A percentile compares a stretch with the other conserved stretches of the same genome.
phyloP scores from a whole-genome alignment of 2,888 invertebrate species.

The Balanococcus diminutus region DNA sequence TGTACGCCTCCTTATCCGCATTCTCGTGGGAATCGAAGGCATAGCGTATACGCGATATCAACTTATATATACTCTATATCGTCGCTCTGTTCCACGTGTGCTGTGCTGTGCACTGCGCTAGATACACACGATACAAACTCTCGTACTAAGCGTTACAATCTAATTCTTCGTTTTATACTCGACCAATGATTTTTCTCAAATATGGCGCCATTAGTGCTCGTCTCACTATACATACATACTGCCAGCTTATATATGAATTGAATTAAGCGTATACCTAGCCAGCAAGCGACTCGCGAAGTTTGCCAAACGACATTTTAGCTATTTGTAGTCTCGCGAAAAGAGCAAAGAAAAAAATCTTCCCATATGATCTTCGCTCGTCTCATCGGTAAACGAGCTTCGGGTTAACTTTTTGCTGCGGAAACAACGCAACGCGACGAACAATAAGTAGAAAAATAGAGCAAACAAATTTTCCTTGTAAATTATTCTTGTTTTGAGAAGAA shows the following conservation, averaged over 20 bases:
- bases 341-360: neutral
- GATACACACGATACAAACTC: neutral
- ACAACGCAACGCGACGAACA: neutral
- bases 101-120: neutral
- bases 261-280: too few species aligned
- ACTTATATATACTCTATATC: neutral
- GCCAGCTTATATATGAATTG: neutral
- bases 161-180: neutral
- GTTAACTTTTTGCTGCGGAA: neutral
- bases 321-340: neutral
- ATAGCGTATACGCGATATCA: neutral
- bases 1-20: neutral
- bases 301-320: neutral
- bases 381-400: neutral
- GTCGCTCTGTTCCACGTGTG: neutral
- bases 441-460: neutral
- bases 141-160: neutral
- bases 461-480: slow-evolving; percentile 14
- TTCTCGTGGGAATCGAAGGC: neutral
- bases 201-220: neutral
- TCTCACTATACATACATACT: neutral
- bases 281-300: neutral
- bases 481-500: neutral
- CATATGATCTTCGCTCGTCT: neutral
- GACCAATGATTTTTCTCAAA: neutral